These are phyloP conservation scores for Larimichthys polyactis DNA, from an alignment of 2,113 vertebrate species.

Conservation along the genomic window DNA sequence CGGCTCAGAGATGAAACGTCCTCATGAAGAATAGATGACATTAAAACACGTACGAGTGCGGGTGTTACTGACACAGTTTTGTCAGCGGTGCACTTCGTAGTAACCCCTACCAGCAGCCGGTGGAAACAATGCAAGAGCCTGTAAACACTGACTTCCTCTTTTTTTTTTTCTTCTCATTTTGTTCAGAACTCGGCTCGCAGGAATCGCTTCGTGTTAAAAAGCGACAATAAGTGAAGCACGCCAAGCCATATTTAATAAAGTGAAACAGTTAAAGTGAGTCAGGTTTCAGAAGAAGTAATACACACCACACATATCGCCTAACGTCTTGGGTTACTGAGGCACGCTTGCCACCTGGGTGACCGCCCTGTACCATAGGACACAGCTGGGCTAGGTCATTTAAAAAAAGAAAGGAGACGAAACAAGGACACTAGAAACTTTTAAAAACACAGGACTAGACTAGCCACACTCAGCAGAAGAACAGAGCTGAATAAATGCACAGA, in stretches of 20 bases:
- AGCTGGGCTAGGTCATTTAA: slow-evolving; percentile 18
- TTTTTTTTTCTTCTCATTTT: slow-evolving; percentile 32
- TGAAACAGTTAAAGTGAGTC: slow-evolving; percentile 34
- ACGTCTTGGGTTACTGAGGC: slow-evolving; percentile 77
- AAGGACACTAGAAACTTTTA: slow-evolving; percentile 1
- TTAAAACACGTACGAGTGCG: neutral
- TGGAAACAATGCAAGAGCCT: slow-evolving; percentile 57
- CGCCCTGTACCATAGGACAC: slow-evolving; percentile 15
- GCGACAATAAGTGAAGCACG: neutral
- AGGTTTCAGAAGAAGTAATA: slow-evolving; percentile 72
- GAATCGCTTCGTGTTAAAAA: neutral
- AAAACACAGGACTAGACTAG: neutral
- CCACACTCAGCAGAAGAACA: neutral
- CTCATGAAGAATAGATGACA: neutral
- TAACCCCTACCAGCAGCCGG: slow-evolving; percentile 17
- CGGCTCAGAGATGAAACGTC: neutral
- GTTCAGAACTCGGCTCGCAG: slow-evolving; percentile 21
- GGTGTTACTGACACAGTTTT: neutral
- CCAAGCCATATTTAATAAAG: slow-evolving; percentile 25
- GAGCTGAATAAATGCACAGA: slow-evolving; percentile 23
- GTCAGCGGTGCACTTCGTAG: neutral
- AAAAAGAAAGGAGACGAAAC: slow-evolving; percentile 1
- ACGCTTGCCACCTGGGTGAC: slow-evolving; percentile 77
- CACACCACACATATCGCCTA: slow-evolving; percentile 73
- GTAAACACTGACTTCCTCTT: slow-evolving; percentile 77